A percentile compares a stretch with the other conserved stretches of the same genome.
Evolutionary conservation across 2,113 vertebrate genomes (phyloP).

Genomic region (Felis chaus): DNA sequence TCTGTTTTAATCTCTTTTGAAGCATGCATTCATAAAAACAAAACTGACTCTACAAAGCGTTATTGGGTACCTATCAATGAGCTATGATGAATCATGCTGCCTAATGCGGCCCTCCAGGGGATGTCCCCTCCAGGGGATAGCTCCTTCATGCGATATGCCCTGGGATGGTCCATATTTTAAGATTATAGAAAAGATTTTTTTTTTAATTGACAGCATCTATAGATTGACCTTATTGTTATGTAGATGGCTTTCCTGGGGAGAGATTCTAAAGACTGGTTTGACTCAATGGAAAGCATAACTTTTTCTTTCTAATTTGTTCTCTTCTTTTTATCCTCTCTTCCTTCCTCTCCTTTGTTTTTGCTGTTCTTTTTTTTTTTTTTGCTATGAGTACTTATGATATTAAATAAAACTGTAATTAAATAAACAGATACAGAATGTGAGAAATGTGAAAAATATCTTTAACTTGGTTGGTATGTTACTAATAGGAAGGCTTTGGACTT

Average conservation of each 20-base stretch:
- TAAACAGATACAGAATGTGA: background rate
- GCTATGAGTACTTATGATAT: background rate
- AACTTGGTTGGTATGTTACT: background rate
- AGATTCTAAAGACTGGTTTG: background rate
- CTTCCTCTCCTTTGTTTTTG: background rate
- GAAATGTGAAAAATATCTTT: background rate
- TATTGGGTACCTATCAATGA: background rate
- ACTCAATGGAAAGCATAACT: background rate
- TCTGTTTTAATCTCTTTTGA: background rate
- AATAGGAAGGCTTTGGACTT: background rate
- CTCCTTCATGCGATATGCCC: background rate
- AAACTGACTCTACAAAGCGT: background rate
- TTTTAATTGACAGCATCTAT: slow-evolving; percentile 46
- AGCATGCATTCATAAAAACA: background rate
- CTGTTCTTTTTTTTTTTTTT: background rate
- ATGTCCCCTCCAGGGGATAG: background rate
- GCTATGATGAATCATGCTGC: background rate
- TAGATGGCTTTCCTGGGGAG: slow-evolving; percentile 64
- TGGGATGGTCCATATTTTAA: background rate
- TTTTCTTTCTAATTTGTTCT: background rate
- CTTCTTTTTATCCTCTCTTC: background rate
- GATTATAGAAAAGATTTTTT: background rate
- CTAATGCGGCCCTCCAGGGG: background rate
- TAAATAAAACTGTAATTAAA: background rate
- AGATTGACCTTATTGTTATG: slow-evolving; percentile 68